A percentile compares a stretch with the other conserved stretches of the same genome.
Evolutionary conservation across 1,140 invertebrate species (phyloP).

Genomic region (Microvelia longipes): DNA sequence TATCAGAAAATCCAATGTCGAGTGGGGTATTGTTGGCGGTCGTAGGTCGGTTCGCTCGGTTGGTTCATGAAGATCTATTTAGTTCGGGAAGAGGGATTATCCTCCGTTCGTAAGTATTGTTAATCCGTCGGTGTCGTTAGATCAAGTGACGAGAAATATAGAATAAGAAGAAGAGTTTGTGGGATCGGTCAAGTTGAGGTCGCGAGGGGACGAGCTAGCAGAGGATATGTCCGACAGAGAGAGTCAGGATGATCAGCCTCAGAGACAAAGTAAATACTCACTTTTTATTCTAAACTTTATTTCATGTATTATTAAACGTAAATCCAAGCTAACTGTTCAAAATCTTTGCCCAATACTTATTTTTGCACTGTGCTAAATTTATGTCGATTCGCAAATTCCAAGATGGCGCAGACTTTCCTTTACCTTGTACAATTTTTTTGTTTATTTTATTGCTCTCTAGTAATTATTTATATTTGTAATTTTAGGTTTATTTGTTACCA

Average conservation of each 20-base stretch:
- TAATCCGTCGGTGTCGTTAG: neutral
- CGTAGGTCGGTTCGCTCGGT: neutral
- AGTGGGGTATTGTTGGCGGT: neutral
- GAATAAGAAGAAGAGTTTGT: too few relatives aligned
- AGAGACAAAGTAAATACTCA: slow-evolving; percentile 30
- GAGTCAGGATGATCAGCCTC: slow-evolving; percentile 34
- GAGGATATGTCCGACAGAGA: slow-evolving; percentile 34
- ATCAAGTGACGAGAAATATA: slow-evolving; percentile 6
- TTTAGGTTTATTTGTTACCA: too few relatives aligned
- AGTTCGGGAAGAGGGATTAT: neutral
- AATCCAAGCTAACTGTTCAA: too few relatives aligned
- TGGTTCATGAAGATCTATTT: neutral
- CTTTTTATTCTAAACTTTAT: too few relatives aligned
- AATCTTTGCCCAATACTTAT: too few relatives aligned
- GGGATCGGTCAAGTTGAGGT: too few relatives aligned
- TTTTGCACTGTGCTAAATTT: neutral
- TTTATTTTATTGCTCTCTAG: too few relatives aligned
- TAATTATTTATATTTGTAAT: too few relatives aligned
- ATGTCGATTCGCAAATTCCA: slow-evolving; percentile 9
- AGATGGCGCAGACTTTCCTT: slow-evolving; percentile 6
- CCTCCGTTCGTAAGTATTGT: neutral
- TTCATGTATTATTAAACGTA: too few relatives aligned
- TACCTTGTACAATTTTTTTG: slow-evolving; percentile 1
- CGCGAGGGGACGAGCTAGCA: too few relatives aligned
- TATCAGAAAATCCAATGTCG: slow-evolving; percentile 11